Conservation (phyloP, 2,888 invertebrate genomes). For the Carterocephalus palaemon region DNA sequence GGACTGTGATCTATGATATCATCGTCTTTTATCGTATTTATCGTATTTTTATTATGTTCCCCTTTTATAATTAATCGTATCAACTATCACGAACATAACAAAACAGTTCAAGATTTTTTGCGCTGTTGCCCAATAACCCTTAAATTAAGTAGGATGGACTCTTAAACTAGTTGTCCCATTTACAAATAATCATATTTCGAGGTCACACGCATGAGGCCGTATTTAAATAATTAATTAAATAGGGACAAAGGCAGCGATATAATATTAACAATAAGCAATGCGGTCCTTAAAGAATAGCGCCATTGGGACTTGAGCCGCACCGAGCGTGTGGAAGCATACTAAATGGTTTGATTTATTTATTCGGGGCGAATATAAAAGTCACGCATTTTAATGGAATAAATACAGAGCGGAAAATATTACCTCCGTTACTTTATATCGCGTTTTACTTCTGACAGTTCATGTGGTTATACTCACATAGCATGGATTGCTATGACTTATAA, state of each 20-base stretch:
- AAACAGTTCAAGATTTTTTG: too few species aligned
- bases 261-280: conserved; percentile 18
- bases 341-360: conserved; percentile 23
- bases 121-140: too few species aligned
- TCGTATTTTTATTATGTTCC: too few species aligned
- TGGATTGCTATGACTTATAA: too few species aligned
- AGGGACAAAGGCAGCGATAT: conserved; percentile 12
- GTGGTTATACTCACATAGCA: too few species aligned
- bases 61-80: too few species aligned
- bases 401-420: conserved; percentile 13
- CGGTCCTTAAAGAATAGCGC: conserved; percentile 21
- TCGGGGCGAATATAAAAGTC: conserved; percentile 21
- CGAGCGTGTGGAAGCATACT: conserved; percentile 22
- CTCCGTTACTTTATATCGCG: conserved; percentile 3
- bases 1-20: conserved; percentile 30
- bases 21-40: conserved; percentile 16
- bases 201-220: conserved; percentile 4
- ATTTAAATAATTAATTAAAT: conserved; percentile 6
- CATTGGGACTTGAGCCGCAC: conserved; percentile 16
- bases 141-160: not conserved
- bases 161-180: too few species aligned
- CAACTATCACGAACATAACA: too few species aligned
- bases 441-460: conserved; percentile 13
- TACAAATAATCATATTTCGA: too few species aligned
- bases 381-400: conserved; percentile 24